Percentiles rank a stretch among this genome's conserved stretches.
Evolutionary conservation across 1,140 invertebrate species (phyloP).

Genomic region (Colletes latitarsis): DNA sequence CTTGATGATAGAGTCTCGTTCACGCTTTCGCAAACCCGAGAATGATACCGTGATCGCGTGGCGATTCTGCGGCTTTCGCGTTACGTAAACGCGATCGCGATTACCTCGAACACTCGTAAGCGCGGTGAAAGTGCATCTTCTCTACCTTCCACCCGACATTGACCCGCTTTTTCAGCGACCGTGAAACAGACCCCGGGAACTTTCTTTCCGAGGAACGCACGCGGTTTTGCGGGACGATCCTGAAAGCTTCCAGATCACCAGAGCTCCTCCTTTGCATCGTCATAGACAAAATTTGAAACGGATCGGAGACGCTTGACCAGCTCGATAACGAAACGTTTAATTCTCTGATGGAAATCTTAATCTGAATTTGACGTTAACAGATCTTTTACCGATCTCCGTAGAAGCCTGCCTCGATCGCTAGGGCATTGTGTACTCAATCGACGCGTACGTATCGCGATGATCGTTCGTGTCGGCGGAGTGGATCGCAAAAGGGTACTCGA

Average conservation of each 20-base stretch:
- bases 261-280: too few species aligned
- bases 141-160: conserved; percentile 27
- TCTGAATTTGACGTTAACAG: too few species aligned
- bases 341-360: too few species aligned
- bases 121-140: conserved; percentile 50
- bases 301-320: too few species aligned
- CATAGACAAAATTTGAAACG: too few species aligned
- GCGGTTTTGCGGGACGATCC: conserved; percentile 31
- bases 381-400: too few species aligned
- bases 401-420: too few species aligned
- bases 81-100: conserved; percentile 37
- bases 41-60: neutral
- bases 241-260: conserved; percentile 6
- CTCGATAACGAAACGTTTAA: too few species aligned
- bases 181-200: conserved; percentile 39
- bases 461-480: too few species aligned
- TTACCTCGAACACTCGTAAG: conserved; percentile 40
- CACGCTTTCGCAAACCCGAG: neutral
- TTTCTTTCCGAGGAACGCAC: conserved; percentile 19
- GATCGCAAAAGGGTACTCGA: neutral
- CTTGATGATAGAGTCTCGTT: neutral
- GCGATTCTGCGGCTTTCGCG: conserved; percentile 26
- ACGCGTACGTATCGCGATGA: too few species aligned
- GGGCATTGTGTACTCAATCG: too few species aligned
- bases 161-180: conserved; percentile 56